These are phyloP conservation scores for Rhyacophila evoluta DNA, from an alignment of 2,888 invertebrate species.

Conservation along the genomic window DNA sequence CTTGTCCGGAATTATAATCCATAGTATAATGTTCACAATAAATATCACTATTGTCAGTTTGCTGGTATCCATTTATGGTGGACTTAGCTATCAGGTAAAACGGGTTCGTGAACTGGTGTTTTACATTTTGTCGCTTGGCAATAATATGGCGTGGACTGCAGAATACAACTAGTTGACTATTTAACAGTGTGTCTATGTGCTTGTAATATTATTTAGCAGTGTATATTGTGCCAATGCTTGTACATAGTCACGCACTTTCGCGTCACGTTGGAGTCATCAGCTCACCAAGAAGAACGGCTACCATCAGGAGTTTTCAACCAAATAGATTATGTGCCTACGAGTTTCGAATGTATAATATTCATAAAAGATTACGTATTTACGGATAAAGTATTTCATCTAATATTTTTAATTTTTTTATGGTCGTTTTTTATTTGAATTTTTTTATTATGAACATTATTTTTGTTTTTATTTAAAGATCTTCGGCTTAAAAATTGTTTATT, in stretches of 20 bases:
- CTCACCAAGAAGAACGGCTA: conserved; percentile 9
- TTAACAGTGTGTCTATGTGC: conserved; percentile 1
- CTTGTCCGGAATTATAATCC: too few relatives aligned
- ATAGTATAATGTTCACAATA: background rate
- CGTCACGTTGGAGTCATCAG: conserved; percentile 9
- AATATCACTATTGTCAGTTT: background rate
- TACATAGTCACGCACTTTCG: conserved; percentile 22
- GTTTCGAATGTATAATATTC: too few relatives aligned
- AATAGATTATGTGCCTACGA: background rate
- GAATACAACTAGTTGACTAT: conserved; percentile 8
- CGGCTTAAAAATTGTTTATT: too few relatives aligned
- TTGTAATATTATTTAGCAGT: too few relatives aligned
- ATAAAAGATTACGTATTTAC: too few relatives aligned
- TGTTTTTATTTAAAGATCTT: too few relatives aligned
- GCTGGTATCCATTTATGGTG: background rate
- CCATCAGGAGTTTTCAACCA: background rate
- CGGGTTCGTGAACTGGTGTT: conserved; percentile 24
- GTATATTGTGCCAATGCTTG: background rate
- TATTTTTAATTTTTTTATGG: too few relatives aligned
- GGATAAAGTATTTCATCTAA: too few relatives aligned
- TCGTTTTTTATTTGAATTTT: too few relatives aligned
- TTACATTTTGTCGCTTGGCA: background rate
- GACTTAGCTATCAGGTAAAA: background rate
- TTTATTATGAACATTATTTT: too few relatives aligned
- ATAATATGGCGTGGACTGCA: background rate